Evolutionary conservation across 2,113 vertebrate genomes (phyloP).

Genomic region (Ctenodactylus gundi): DNA sequence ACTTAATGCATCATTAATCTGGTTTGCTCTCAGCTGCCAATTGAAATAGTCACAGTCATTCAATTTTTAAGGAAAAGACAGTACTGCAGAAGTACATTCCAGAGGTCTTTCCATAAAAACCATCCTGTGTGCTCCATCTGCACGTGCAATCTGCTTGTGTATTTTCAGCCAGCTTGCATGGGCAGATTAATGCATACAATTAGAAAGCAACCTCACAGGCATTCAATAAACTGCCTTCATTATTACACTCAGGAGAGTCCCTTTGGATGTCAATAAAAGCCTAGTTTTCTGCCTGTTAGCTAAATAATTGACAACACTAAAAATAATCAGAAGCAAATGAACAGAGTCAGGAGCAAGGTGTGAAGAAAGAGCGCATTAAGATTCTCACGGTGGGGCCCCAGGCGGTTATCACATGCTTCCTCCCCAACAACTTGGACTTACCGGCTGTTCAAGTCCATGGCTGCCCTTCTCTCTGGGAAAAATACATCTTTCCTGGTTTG

Average conservation of each 20-base stretch:
- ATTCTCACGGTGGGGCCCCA: neutral
- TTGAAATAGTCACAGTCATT: slow-evolving; percentile 80
- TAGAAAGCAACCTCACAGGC: slow-evolving; percentile 88
- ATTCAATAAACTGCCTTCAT: slow-evolving; percentile 88
- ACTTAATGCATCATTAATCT: slow-evolving; percentile 69
- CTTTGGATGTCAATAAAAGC: slow-evolving; percentile 87
- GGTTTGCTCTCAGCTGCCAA: slow-evolving; percentile 59
- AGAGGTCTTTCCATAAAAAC: slow-evolving; percentile 81
- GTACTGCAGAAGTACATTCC: slow-evolving; percentile 71
- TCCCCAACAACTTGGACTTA: slow-evolving; percentile 57
- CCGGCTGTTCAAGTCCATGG: slow-evolving; percentile 61
- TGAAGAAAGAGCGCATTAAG: slow-evolving; percentile 40
- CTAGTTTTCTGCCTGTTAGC: slow-evolving; percentile 90
- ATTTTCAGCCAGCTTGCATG: slow-evolving; percentile 87
- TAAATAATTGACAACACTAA: slow-evolving; percentile 88
- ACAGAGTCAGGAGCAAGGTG: slow-evolving; percentile 77
- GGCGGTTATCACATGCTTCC: neutral
- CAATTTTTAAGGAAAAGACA: slow-evolving; percentile 80
- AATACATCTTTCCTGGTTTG: slow-evolving; percentile 59
- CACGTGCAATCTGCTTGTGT: slow-evolving; percentile 86
- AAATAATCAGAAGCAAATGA: slow-evolving; percentile 86
- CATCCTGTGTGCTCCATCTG: slow-evolving; percentile 82
- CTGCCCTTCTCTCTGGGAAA: slow-evolving; percentile 68
- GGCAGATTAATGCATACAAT: slow-evolving; percentile 88
- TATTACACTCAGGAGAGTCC: slow-evolving; percentile 88